Conservation (phyloP, 2,113 vertebrate species). For the Plestiodon gilberti region DNA sequence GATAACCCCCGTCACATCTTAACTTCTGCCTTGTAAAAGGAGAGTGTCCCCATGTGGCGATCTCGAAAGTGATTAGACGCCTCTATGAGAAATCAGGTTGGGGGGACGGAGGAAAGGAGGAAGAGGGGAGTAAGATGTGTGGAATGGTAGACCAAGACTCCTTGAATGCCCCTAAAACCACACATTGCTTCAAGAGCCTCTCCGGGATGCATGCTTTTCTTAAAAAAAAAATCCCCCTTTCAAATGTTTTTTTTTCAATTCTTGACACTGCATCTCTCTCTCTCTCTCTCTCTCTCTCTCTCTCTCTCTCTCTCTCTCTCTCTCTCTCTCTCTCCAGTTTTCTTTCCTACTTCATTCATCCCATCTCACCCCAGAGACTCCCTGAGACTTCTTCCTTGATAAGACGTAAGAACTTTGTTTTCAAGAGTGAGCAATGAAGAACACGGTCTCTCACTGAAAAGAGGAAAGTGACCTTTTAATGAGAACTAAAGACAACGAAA, state of each 20-base stretch:
- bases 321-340: background rate
- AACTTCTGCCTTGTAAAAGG: conserved; percentile 67
- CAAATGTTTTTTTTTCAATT: background rate
- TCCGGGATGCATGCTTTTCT: conserved; percentile 1
- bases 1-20: conserved; percentile 81
- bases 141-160: too few relatives aligned
- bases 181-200: background rate
- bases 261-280: background rate
- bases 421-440: conserved; percentile 56
- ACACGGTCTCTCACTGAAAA: conserved; percentile 66
- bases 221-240: background rate
- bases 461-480: conserved; percentile 73
- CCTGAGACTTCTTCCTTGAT: conserved; percentile 4
- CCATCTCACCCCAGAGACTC: background rate
- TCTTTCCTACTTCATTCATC: conserved; percentile 39
- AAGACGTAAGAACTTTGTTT: conserved; percentile 55
- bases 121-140: too few relatives aligned
- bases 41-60: conserved; percentile 58
- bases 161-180: too few relatives aligned
- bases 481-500: conserved; percentile 71
- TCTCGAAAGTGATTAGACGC: conserved; percentile 56
- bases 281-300: background rate
- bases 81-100: conserved; percentile 54
- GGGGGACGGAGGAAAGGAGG: background rate
- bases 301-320: background rate